Percentiles rank a stretch among this genome's conserved stretches.
Evolutionary conservation across 2,113 vertebrate genomes (phyloP).

Genomic region (Lethenteron camtschaticum): DNA sequence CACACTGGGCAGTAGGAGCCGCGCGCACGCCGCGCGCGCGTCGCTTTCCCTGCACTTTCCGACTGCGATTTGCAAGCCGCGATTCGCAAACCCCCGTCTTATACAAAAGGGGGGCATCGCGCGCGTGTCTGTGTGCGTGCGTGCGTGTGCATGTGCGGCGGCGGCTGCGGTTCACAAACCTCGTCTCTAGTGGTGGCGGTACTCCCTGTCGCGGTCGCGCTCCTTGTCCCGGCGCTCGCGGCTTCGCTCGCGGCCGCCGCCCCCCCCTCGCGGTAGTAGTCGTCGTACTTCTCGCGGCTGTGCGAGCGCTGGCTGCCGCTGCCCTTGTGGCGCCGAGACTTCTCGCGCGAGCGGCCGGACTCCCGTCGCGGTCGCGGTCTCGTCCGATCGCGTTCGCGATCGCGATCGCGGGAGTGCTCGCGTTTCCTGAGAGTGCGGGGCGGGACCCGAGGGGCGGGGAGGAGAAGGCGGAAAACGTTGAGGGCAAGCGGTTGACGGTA

Average conservation of each 20-base stretch:
- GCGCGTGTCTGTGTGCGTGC: no score
- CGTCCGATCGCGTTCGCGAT: constrained; percentile 16
- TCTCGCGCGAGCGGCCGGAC: constrained; percentile 29
- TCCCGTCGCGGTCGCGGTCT: no score
- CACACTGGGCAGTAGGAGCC: no score
- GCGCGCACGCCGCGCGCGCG: no score
- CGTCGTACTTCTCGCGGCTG: constrained; percentile 37
- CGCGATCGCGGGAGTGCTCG: constrained; percentile 38
- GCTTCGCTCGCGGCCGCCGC: constrained; percentile 8
- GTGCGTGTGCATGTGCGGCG: no score
- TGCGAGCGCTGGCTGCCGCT: constrained; percentile 19
- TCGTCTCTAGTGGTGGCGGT: constrained; percentile 29
- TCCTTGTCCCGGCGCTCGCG: constrained; percentile 8
- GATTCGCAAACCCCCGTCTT: no score
- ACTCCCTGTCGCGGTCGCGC: constrained; percentile 38
- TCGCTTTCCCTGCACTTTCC: no score
- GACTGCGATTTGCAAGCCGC: no score
- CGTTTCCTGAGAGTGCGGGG: constrained; percentile 25
- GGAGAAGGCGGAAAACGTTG: no score
- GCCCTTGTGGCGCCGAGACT: constrained; percentile 36
- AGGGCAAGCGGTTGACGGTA: no score
- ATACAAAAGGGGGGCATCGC: no score
- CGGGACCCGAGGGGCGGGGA: not conserved
- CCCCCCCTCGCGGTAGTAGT: constrained; percentile 26
- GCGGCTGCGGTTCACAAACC: no score